phyloP scores from a whole-genome alignment of 2,888 invertebrate genomes.

The Oasisia sp. region DNA sequence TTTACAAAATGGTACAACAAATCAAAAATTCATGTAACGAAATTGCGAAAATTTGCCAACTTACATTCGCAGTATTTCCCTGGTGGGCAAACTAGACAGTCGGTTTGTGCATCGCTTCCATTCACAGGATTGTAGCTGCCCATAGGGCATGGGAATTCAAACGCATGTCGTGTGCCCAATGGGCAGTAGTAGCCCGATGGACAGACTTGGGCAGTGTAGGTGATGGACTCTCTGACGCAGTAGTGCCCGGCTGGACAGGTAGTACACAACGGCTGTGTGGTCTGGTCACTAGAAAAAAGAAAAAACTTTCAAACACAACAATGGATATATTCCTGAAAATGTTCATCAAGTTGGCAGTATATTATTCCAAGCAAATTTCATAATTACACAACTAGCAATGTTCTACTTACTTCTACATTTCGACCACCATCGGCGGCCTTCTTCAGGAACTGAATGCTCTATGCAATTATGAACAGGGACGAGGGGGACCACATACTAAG shows the following conservation, averaged over 20 bases:
- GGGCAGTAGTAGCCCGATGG: conserved; percentile 61
- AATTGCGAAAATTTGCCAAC: conserved; percentile 23
- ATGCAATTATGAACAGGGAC: too few relatives aligned
- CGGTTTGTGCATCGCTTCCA: conserved; percentile 46
- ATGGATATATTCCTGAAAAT: too few relatives aligned
- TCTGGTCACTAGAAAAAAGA: conserved; percentile 48
- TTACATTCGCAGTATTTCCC: conserved; percentile 60
- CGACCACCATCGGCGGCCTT: too few relatives aligned
- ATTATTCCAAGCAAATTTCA: too few relatives aligned
- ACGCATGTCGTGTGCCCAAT: conserved; percentile 50
- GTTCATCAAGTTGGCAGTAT: too few relatives aligned
- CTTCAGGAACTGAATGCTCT: too few relatives aligned
- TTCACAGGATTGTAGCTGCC: conserved; percentile 59
- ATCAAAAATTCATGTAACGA: neutral
- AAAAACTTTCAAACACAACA: neutral
- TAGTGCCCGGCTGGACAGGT: conserved; percentile 59
- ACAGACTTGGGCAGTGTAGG: conserved; percentile 52
- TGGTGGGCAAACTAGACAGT: conserved; percentile 58
- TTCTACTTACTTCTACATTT: too few relatives aligned
- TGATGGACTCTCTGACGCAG: conserved; percentile 56
- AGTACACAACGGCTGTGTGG: conserved; percentile 50
- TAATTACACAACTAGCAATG: too few relatives aligned
- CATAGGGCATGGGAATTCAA: conserved; percentile 54
- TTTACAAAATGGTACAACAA: too few relatives aligned
- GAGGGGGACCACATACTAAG: too few relatives aligned